Conservation (phyloP, 2,113 vertebrate genomes). For the Chiloscyllium plagiosum region DNA sequence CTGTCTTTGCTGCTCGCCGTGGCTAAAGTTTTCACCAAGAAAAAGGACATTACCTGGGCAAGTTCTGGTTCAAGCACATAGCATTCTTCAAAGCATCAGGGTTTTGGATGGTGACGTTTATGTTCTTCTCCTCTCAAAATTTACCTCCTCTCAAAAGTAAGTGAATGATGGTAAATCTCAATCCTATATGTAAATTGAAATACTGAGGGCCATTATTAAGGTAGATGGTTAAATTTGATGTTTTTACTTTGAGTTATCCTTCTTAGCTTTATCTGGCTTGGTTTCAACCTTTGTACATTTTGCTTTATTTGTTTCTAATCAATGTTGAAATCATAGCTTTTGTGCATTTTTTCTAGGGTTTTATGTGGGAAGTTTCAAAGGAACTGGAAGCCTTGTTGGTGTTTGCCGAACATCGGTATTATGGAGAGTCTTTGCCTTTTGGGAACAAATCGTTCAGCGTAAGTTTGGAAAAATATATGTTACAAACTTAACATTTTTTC, state of each 20-base stretch:
- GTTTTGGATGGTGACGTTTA: neutral
- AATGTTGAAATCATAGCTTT: neutral
- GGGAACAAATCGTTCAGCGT: constrained; percentile 75
- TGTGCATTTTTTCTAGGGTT: constrained; percentile 62
- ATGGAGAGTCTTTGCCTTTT: constrained; percentile 89
- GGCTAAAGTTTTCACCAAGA: neutral
- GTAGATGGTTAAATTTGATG: neutral
- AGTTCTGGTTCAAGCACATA: neutral
- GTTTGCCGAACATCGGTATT: constrained; percentile 94
- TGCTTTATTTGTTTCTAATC: neutral
- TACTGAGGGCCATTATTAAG: neutral
- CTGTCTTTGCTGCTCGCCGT: neutral
- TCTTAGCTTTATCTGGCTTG: neutral
- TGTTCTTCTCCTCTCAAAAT: no score
- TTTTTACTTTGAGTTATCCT: neutral
- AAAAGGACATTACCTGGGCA: neutral
- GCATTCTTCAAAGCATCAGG: neutral
- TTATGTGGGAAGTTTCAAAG: constrained; percentile 91
- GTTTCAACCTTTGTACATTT: neutral
- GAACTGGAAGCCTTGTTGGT: constrained; percentile 84
- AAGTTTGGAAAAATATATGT: constrained; percentile 45
- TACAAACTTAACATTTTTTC: neutral
- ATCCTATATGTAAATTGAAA: neutral
- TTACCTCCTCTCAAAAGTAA: neutral
- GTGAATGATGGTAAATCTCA: neutral